Conservation (phyloP, 2,888 invertebrate genomes). For the Villa cingulata region DNA sequence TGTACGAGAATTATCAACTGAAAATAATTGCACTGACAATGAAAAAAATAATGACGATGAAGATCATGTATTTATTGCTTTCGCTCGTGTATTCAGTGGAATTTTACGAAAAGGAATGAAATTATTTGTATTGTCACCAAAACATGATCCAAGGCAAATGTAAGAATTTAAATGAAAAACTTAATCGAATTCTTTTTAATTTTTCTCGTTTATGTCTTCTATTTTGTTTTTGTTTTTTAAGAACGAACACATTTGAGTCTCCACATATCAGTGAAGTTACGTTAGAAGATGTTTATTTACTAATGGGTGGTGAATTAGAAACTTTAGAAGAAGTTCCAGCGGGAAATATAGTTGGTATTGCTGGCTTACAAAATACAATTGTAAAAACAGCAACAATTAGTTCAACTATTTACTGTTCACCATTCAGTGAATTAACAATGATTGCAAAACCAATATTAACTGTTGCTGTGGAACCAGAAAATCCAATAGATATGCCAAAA, state of each 20-base stretch:
- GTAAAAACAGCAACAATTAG: slow-evolving; percentile 84
- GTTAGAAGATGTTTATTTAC: slow-evolving; percentile 66
- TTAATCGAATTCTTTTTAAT: slow-evolving; percentile 27
- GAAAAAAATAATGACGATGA: slow-evolving; percentile 18
- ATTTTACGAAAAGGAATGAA: slow-evolving; percentile 59
- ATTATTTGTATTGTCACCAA: slow-evolving; percentile 73
- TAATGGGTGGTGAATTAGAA: slow-evolving; percentile 89
- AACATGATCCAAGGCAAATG: slow-evolving; percentile 63
- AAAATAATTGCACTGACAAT: not conserved
- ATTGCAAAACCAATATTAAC: slow-evolving; percentile 78
- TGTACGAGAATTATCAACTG: slow-evolving; percentile 20
- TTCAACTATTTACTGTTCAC: slow-evolving; percentile 64
- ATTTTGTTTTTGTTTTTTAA: slow-evolving; percentile 4
- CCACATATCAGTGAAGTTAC: slow-evolving; percentile 32
- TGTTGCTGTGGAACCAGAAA: slow-evolving; percentile 82
- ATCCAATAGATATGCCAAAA: slow-evolving; percentile 62
- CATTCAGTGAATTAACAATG: slow-evolving; percentile 69
- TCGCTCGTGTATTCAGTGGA: slow-evolving; percentile 88
- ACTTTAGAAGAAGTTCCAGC: slow-evolving; percentile 64
- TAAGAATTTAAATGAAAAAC: slow-evolving; percentile 42
- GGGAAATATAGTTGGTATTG: slow-evolving; percentile 86
- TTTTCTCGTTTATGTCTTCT: too few relatives aligned
- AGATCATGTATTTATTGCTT: slow-evolving; percentile 65
- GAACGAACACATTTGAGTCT: slow-evolving; percentile 18
- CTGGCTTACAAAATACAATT: slow-evolving; percentile 69